Base-by-base conservation (phyloP, 2,888 invertebrate species). In the Lepetodrilus schrolli region DNA sequence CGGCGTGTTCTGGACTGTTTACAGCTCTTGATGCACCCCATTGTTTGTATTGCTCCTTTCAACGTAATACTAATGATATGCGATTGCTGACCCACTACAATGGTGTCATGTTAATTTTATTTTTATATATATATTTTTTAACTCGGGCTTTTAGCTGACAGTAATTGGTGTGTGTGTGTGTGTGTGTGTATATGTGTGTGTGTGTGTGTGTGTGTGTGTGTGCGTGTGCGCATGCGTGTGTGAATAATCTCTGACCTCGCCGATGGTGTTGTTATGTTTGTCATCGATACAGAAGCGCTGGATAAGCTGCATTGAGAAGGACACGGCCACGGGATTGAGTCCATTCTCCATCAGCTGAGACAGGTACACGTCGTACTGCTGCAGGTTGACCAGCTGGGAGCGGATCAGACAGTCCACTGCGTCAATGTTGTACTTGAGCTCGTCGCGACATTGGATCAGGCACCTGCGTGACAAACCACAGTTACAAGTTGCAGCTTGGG, bases 241-340 rank as follows among this genome's bases (percentile, higher is more conserved):
- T n/a, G n/a, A n/a, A n/a, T n/a, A n/a, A n/a, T 36, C 10, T n/a
- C 66, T 34, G 8, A 48, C 49, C 66, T 72, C 51, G 47, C 21
- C 66, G 72, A 84, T 72, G 26, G 79, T 77, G 37, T 80, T 78
- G 48, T 80, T 80, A 37, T 82, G 78, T 74, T 88, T 88, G 58
- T 97, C 96, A 83, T 95, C 97, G 65, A 96, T 93, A 23, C 97
- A 92, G 87, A 96, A 95, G 74, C 95, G 92, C 90, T 90, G 96
- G 1, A 97, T 94, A 21, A 98, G 92, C 85, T 97, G 96, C 94
- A 96, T 97, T 13, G 96, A 95, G 89, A 97, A 97, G 4, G 94
- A 93, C 0, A 96, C 94, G 0, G 95, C 96, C 91, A 95, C 93
- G 83, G 92, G 93, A 90, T 94, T 95, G 87, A 93, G 94, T 0